These are phyloP conservation scores for Ryuthela nishihirai DNA, from an alignment of 2,888 invertebrate genomes.

Conservation along the genomic window DNA sequence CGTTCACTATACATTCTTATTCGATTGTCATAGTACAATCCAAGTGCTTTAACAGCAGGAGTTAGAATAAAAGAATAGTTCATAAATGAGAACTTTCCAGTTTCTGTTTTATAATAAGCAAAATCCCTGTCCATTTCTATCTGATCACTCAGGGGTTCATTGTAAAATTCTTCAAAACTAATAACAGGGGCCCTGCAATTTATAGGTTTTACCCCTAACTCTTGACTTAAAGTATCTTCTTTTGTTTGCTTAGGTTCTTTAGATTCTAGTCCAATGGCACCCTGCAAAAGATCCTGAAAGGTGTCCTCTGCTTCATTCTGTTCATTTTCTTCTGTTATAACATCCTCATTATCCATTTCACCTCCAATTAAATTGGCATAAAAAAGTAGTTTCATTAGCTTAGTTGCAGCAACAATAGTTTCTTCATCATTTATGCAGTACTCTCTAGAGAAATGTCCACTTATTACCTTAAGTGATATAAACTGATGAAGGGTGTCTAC, in stretches of 20 bases:
- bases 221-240: constrained; percentile 63
- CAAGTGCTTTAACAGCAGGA: constrained; percentile 84
- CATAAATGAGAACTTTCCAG: constrained; percentile 76
- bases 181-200: constrained; percentile 80
- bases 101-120: constrained; percentile 67
- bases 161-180: constrained; percentile 87
- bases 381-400: constrained; percentile 68
- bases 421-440: constrained; percentile 80
- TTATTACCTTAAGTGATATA: constrained; percentile 77
- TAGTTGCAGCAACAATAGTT: constrained; percentile 76
- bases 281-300: constrained; percentile 45
- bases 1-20: constrained; percentile 93
- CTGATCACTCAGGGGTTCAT: constrained; percentile 85
- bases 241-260: constrained; percentile 47
- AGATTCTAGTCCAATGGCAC: constrained; percentile 48
- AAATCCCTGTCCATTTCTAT: constrained; percentile 94
- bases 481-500: constrained; percentile 76
- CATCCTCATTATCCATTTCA: constrained; percentile 45
- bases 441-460: constrained; percentile 66
- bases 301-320: constrained; percentile 51
- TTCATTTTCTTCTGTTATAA: constrained; percentile 47
- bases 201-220: constrained; percentile 69
- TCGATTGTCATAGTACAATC: constrained; percentile 88
- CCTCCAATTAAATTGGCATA: constrained; percentile 83
- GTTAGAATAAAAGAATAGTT: constrained; percentile 85